These are phyloP conservation scores for Eupeodes corollae DNA, from an alignment of 1,140 invertebrate species.

Conservation along the genomic window DNA sequence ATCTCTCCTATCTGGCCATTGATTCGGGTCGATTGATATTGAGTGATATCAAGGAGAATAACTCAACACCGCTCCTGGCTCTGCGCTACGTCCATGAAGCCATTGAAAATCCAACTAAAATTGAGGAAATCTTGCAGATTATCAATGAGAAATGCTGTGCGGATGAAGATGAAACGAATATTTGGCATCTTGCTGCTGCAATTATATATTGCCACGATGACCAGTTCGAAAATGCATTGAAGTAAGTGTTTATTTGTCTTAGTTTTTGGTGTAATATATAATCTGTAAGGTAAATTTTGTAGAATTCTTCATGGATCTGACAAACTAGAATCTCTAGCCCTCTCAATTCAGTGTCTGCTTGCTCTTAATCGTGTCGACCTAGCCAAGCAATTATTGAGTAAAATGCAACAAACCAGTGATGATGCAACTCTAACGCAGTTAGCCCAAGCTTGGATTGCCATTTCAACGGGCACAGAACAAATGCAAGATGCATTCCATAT, in stretches of 20 bases:
- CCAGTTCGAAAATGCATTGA: slow-evolving; percentile 76
- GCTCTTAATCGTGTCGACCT: slow-evolving; percentile 88
- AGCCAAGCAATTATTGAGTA: slow-evolving; percentile 82
- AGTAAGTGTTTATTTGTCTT: slow-evolving; percentile 8
- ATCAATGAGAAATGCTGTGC: slow-evolving; percentile 28
- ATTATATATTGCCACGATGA: slow-evolving; percentile 86
- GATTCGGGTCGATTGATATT: slow-evolving; percentile 30
- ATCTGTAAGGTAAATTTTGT: too few relatives aligned
- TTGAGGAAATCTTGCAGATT: slow-evolving; percentile 25
- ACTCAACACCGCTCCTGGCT: slow-evolving; percentile 21
- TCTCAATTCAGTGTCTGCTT: slow-evolving; percentile 72
- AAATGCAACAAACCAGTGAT: slow-evolving; percentile 94
- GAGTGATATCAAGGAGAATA: slow-evolving; percentile 30
- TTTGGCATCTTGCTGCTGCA: slow-evolving; percentile 75
- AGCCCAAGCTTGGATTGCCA: slow-evolving; percentile 87
- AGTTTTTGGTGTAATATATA: slow-evolving; percentile 25
- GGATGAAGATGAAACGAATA: slow-evolving; percentile 55
- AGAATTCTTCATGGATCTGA: slow-evolving; percentile 74
- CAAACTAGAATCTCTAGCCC: slow-evolving; percentile 67
- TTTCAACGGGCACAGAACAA: slow-evolving; percentile 86
- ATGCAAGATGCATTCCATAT: slow-evolving; percentile 97
- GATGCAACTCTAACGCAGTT: slow-evolving; percentile 93
- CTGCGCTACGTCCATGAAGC: slow-evolving; percentile 27
- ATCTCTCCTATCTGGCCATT: slow-evolving; percentile 32
- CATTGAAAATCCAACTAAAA: slow-evolving; percentile 24